These are phyloP conservation scores for Danaus plexippus DNA, from an alignment of 1,140 invertebrate species.

Conservation along the genomic window DNA sequence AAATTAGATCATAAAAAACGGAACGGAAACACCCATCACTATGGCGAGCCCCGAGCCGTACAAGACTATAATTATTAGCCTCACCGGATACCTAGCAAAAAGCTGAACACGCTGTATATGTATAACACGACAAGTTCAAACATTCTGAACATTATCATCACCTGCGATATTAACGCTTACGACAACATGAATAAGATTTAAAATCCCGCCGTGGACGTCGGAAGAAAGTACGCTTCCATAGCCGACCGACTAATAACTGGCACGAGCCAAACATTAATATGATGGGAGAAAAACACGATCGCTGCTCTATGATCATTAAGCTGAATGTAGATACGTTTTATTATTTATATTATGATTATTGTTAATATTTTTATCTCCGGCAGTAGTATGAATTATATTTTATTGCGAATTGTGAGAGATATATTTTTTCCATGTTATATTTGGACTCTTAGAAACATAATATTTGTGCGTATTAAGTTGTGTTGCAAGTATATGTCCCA, in stretches of 20 bases:
- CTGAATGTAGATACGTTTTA: slow-evolving; percentile 18
- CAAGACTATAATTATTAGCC: slow-evolving; percentile 47
- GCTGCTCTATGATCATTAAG: slow-evolving; percentile 26
- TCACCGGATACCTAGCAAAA: slow-evolving; percentile 55
- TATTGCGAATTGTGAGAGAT: too few species aligned
- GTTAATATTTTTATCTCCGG: too few species aligned
- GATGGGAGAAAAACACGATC: slow-evolving; percentile 39
- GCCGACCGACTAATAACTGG: slow-evolving; percentile 40
- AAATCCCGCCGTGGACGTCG: slow-evolving; percentile 15
- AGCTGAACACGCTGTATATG: slow-evolving; percentile 35
- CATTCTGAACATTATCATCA: slow-evolving; percentile 1
- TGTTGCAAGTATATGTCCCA: too few species aligned
- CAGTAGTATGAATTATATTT: too few species aligned
- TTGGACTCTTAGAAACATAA: too few species aligned
- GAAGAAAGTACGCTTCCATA: slow-evolving; percentile 42
- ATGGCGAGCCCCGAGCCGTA: slow-evolving; percentile 30
- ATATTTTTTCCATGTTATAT: too few species aligned
- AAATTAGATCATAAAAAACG: slow-evolving; percentile 38
- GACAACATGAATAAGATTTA: not conserved
- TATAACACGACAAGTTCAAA: slow-evolving; percentile 14
- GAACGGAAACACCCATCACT: slow-evolving; percentile 47
- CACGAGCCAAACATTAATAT: slow-evolving; percentile 48
- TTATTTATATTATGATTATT: slow-evolving; percentile 11
- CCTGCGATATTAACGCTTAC: slow-evolving; percentile 14
- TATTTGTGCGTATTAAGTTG: too few species aligned